These are phyloP conservation scores for Rhabdomys dilectus DNA, from an alignment of 2,113 vertebrate species.

Conservation along the genomic window DNA sequence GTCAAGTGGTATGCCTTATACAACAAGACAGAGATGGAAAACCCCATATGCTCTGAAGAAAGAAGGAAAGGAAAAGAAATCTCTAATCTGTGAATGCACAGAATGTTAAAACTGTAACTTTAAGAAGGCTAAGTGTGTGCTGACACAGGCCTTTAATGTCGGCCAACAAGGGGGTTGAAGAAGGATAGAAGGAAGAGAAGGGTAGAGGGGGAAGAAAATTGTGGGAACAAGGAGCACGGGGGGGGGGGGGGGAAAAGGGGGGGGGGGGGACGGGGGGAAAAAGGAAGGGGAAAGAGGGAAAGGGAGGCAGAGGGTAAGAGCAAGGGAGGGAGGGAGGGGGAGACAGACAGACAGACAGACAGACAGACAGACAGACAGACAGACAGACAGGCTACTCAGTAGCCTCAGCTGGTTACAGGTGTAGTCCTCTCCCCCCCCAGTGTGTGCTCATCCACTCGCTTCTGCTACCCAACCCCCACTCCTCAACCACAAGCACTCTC, in stretches of 20 bases:
- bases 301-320: not conserved
- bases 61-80: not conserved
- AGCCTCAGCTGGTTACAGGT: not conserved
- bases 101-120: not conserved
- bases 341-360: not conserved
- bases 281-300: too few species aligned
- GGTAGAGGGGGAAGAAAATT: too few species aligned
- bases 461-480: not conserved
- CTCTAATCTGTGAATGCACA: not conserved
- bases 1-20: too few species aligned
- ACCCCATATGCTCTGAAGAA: not conserved
- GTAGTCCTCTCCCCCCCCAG: too few species aligned
- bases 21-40: not conserved
- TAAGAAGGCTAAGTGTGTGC: not conserved
- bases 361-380: not conserved
- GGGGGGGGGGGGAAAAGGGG: not conserved
- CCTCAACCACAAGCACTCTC: not conserved
- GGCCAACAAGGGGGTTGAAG: not conserved
- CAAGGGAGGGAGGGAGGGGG: too few species aligned
- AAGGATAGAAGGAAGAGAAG: not conserved
- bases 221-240: accelerated
- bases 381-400: too few species aligned
- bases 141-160: not conserved
- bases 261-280: too few species aligned
- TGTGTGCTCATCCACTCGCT: not conserved